Evolutionary conservation across 2,113 vertebrate species (phyloP), one percentile per base, ranked within the genome.

Genomic region (Lutjanus erythropterus): DNA sequence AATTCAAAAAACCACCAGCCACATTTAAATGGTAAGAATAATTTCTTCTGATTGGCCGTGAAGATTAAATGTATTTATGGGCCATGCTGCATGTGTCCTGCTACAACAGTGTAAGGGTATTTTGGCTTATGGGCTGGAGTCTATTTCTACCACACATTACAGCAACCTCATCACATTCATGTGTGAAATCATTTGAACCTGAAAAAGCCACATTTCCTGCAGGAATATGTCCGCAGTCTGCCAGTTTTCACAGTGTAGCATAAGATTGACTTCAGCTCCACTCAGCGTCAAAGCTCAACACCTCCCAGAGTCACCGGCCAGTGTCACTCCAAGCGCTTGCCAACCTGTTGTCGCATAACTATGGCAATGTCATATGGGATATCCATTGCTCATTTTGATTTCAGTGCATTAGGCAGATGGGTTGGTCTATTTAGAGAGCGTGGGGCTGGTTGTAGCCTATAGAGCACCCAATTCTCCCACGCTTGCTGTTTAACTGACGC

Each of bases 401-500:
- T 75, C 37, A 69, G 71, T 25, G 71, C 82, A 82, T 88, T 87
- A 88, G 90, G 74, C 84, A 87, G 84, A 90, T 86, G 86, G 88
- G 85, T 84, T 61, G 80, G 89, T 90, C 81, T 91, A 91, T 93
- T 93, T 86, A 88, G 81, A 90, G 85, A 84, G 71, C 25, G 58
- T 62, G 68, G 58, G 81, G 85, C 73, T 89, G 84, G 80, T 84
- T 87, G 84, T 87, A 85, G 88, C 86, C 88, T 86, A 88, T 71
- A 84, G 89, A 88, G 84, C 87, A 83, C 77, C 71, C 79, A 50
- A 71, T 75, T 80, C 84, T 89, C 91, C 91, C 93, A 92, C 92
- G 91, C 92, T 91, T 58, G 81, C 83, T 85, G 86, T 87, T 84
- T 87, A 93, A 93, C 85, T 92, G 92, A 92, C 91, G 88, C 78